Evolutionary conservation across 1,140 invertebrate species (phyloP).

Genomic region (Drosophila bifasciata): DNA sequence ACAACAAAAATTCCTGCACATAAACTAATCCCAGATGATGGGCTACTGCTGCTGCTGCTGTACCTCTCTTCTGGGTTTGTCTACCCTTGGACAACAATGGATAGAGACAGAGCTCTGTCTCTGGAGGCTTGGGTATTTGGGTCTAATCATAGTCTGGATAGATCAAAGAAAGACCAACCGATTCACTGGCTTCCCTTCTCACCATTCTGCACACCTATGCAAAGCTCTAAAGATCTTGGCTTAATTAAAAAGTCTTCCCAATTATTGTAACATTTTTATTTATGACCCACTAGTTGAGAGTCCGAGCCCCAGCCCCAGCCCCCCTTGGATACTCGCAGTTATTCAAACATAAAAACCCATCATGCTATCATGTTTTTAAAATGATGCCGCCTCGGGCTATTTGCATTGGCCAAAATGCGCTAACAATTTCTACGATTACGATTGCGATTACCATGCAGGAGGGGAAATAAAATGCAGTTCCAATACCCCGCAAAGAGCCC

Average conservation of each 20-base stretch:
- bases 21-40: constrained; percentile 68
- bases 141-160: constrained; percentile 29
- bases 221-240: constrained; percentile 24
- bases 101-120: no score
- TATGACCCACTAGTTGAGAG: constrained; percentile 62
- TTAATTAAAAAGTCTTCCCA: constrained; percentile 71
- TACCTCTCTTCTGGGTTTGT: constrained; percentile 50
- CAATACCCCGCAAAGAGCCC: constrained; percentile 17
- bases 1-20: constrained; percentile 81
- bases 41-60: constrained; percentile 19
- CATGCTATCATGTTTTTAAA: constrained; percentile 75
- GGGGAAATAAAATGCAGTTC: constrained; percentile 47
- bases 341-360: constrained; percentile 31
- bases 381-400: constrained; percentile 75
- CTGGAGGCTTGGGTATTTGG: background rate
- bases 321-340: background rate
- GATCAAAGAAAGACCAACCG: constrained; percentile 74
- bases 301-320: background rate
- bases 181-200: constrained; percentile 46
- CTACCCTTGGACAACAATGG: constrained; percentile 27
- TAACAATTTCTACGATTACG: constrained; percentile 80
- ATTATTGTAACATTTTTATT: constrained; percentile 71
- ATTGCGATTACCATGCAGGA: constrained; percentile 69
- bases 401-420: constrained; percentile 81
- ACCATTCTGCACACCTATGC: constrained; percentile 19